These are phyloP conservation scores for Lampris megalopsis DNA, from an alignment of 2,113 vertebrate species.

Conservation along the genomic window DNA sequence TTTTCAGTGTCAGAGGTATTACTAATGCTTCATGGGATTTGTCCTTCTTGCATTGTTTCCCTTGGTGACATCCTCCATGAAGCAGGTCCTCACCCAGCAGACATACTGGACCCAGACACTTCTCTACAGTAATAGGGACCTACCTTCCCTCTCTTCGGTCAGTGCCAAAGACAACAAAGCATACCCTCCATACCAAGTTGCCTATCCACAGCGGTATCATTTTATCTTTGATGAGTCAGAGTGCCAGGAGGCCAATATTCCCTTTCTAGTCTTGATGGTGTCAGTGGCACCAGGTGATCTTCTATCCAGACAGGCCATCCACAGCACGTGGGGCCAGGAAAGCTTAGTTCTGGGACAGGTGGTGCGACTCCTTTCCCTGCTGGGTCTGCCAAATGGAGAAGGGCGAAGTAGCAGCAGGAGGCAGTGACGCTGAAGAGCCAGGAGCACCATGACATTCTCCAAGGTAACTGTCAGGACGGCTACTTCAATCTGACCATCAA, in stretches of 20 bases:
- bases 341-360: constrained; percentile 55
- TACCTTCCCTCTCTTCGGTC: too few species aligned
- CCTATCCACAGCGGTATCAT: constrained; percentile 73
- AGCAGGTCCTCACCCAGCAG: too few species aligned
- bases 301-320: constrained; percentile 58
- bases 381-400: constrained; percentile 57
- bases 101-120: too few species aligned
- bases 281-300: constrained; percentile 52
- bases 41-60: too few species aligned
- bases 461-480: constrained; percentile 78
- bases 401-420: constrained; percentile 4
- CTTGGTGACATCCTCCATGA: too few species aligned
- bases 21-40: too few species aligned
- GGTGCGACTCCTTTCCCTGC: constrained; percentile 73
- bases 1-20: too few species aligned
- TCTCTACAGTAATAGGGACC: too few species aligned
- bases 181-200: constrained; percentile 46
- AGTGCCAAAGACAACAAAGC: too few species aligned
- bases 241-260: constrained; percentile 46
- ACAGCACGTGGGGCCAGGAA: constrained; percentile 79
- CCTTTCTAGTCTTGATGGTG: constrained; percentile 80
- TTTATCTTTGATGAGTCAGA: constrained; percentile 76
- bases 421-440: constrained; percentile 68
- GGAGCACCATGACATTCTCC: constrained; percentile 78
- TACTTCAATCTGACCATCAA: constrained; percentile 85